Evolutionary conservation across 2,113 vertebrate species (phyloP), one percentile per base, ranked within the genome.

Genomic region (Delphinapterus leucas): DNA sequence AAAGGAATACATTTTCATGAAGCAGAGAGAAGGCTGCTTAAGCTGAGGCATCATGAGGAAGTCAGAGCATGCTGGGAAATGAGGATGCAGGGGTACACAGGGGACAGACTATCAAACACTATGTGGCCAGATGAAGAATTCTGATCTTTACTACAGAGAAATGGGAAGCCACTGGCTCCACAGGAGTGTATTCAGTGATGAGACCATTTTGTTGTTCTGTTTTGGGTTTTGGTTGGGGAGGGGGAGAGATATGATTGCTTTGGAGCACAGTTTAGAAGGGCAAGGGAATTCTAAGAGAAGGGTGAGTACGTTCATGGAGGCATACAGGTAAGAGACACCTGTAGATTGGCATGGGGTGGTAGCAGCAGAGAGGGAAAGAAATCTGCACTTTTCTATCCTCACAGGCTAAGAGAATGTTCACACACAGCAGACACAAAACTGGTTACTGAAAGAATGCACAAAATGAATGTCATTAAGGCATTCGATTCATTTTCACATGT

Each of bases 61-160:
- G 49, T 1, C 25, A 15, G 25, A 18, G 21, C 0, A 2, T 7
- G 33, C 36, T 68, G 36, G 15, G 20, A 60, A 36, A 36, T 2
- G 14, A 23, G 0, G 9, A 15, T 3, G 18, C 17, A 7, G 23
- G 18, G 53, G 31, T 21, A 20, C 28, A 9, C 0, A 0, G 49
- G 10, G 36, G 20, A 3, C 8, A 25, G 28, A 28, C 6, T 38
- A 14, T 2, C 3, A 33, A 41, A 61, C 17, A 55, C 26, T 31
- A 20, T 18, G 7, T 10, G 13, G 63, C 25, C 31, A 23, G 15
- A 53, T 21, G 6, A 38, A 91, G 87, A 67, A 65, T 33, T 26
- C 21, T 47, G 13, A 33, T 23, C 15, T 70, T 80, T 60, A 33
- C 14, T 60, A 33, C 55, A 82, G 31, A 70, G n/a, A 92, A 68